These are phyloP conservation scores for Zosterops japonicus DNA, from an alignment of 2,113 vertebrate genomes.

Conservation along the genomic window DNA sequence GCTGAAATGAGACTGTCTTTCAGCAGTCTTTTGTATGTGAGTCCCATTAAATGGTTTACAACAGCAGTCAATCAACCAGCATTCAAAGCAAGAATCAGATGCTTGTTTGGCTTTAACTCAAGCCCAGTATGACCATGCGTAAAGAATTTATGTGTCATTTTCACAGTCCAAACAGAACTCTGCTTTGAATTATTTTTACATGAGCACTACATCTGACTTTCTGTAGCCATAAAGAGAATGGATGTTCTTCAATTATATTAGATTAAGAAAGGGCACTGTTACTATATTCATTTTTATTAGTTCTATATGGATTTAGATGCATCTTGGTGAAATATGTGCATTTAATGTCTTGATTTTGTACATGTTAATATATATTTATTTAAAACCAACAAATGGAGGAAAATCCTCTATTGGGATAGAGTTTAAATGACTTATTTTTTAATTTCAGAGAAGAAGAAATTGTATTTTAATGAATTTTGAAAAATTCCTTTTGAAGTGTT, in stretches of 20 bases:
- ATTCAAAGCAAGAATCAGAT: constrained; percentile 12
- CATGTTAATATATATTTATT: not conserved
- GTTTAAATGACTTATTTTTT: not conserved
- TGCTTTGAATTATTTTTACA: constrained; percentile 6
- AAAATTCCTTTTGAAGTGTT: not conserved
- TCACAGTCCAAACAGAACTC: not conserved
- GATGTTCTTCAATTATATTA: not conserved
- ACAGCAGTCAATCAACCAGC: constrained; percentile 13
- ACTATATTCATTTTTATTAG: not conserved
- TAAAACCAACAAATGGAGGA: not conserved
- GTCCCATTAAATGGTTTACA: constrained; percentile 23
- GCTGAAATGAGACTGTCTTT: constrained; percentile 4
- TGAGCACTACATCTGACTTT: not conserved
- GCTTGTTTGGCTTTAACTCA: constrained; percentile 19
- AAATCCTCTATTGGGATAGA: not conserved
- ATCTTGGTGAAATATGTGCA: not conserved
- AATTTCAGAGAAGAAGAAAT: not conserved
- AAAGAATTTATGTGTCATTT: constrained; percentile 12
- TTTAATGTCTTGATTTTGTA: not conserved
- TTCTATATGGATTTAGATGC: not conserved
- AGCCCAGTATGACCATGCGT: not conserved
- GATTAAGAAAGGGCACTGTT: not conserved
- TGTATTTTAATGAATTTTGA: not conserved
- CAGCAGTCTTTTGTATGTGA: not conserved
- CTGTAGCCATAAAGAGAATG: not conserved